phyloP scores from a whole-genome alignment of 2,888 invertebrate species.

The Stomorhina lunata region DNA sequence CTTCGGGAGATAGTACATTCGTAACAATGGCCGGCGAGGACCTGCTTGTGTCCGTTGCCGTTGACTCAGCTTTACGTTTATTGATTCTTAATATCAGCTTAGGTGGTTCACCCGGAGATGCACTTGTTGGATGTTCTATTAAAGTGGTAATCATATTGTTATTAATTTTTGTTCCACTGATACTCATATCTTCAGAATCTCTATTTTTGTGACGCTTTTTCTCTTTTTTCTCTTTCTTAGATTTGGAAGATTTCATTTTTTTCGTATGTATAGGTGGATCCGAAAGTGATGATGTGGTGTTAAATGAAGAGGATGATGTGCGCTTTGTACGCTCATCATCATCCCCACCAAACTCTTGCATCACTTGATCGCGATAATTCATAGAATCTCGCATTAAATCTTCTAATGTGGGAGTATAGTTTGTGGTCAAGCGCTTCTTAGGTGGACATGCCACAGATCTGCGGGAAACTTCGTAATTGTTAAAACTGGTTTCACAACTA shows the following conservation, averaged over 20 bases:
- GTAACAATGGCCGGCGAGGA: constrained; percentile 32
- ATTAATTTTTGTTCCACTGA: constrained; percentile 17
- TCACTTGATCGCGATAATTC: constrained; percentile 91
- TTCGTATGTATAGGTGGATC: constrained; percentile 67
- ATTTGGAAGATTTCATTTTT: constrained; percentile 76
- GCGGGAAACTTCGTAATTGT: constrained; percentile 78
- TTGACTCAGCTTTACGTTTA: constrained; percentile 77
- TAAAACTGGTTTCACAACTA: constrained; percentile 71
- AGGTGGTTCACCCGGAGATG: constrained; percentile 82
- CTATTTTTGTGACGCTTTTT: constrained; percentile 80
- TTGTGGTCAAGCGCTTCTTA: constrained; percentile 85
- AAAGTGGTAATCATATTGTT: constrained; percentile 75
- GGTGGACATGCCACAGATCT: constrained; percentile 85
- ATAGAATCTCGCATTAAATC: constrained; percentile 91
- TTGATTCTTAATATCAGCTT: constrained; percentile 88
- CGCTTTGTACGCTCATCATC: constrained; percentile 75
- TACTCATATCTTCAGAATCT: constrained; percentile 69
- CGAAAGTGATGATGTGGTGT: constrained; percentile 37
- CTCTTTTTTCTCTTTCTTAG: constrained; percentile 81
- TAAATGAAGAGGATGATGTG: constrained; percentile 76
- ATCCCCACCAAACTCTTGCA: constrained; percentile 90
- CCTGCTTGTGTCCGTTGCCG: constrained; percentile 74
- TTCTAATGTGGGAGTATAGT: constrained; percentile 86
- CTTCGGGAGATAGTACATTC: constrained; percentile 44
- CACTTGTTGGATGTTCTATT: constrained; percentile 80